Evolutionary conservation across 2,797 vertebrate genomes (phyloP).

Genomic region (Chlorospingus semifuscus): DNA sequence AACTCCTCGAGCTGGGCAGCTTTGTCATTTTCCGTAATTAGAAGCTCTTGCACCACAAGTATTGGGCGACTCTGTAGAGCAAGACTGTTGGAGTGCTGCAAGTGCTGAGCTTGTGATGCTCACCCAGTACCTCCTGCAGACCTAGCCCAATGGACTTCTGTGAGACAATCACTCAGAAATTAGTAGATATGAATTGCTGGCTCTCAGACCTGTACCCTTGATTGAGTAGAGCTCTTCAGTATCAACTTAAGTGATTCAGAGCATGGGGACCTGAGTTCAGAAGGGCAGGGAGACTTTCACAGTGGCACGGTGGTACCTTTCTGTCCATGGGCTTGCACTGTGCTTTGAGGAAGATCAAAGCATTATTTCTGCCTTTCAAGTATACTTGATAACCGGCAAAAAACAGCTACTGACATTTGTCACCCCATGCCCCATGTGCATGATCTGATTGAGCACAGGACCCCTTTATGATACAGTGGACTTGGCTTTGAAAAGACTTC

Average conservation of each 20-base stretch:
- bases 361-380: not conserved
- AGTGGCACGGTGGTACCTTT: accelerated
- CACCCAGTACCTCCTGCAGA: not conserved
- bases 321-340: not conserved
- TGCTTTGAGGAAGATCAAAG: not conserved
- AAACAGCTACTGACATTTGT: not conserved
- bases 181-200: not conserved
- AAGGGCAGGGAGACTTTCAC: not conserved
- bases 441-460: not conserved
- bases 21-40: not conserved
- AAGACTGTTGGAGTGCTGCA: not conserved
- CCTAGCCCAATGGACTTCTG: not conserved
- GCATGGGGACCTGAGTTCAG: not conserved
- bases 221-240: not conserved
- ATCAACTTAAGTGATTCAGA: not conserved
- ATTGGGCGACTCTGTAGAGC: not conserved
- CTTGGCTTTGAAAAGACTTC: not conserved
- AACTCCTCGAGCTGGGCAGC: not conserved
- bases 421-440: accelerated
- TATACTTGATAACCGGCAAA: not conserved
- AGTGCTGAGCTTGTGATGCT: not conserved
- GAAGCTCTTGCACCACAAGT: not conserved
- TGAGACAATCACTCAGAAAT: not conserved
- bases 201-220: not conserved
- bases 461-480: not conserved